These are phyloP conservation scores for Geococcyx californianus DNA, from an alignment of 2,113 vertebrate genomes.

Conservation along the genomic window DNA sequence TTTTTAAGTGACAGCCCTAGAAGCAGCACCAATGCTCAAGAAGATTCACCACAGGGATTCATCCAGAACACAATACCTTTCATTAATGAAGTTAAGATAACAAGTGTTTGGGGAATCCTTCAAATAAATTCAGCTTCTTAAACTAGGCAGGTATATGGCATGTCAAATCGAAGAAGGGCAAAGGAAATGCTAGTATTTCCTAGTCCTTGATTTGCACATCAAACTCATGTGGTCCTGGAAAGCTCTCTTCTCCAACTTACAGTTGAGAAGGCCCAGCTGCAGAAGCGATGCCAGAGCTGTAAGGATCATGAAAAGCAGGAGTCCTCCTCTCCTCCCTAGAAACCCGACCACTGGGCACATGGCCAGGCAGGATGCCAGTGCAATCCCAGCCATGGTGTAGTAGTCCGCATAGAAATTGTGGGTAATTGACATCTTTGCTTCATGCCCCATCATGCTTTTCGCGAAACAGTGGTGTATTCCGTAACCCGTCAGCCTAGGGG, in stretches of 20 bases:
- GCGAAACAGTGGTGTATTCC: constrained; percentile 98
- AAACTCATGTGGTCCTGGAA: accelerated
- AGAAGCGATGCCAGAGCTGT: constrained; percentile 93
- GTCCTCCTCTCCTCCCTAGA: constrained; percentile 91
- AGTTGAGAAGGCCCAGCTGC: constrained; percentile 93
- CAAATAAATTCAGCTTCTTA: background rate
- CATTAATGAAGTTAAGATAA: background rate
- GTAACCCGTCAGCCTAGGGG: constrained; percentile 86
- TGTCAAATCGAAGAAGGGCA: background rate
- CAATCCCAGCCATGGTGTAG: constrained; percentile 91
- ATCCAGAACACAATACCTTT: background rate
- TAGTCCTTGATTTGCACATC: background rate
- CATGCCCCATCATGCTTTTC: constrained; percentile 92
- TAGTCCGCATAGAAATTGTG: constrained; percentile 94
- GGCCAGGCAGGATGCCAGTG: constrained; percentile 89
- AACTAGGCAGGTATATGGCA: background rate
- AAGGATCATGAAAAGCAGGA: constrained; percentile 96
- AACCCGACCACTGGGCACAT: constrained; percentile 88
- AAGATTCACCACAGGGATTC: background rate
- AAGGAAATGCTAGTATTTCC: background rate
- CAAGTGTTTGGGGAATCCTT: background rate
- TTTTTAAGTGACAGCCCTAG: background rate
- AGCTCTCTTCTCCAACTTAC: constrained; percentile 76
- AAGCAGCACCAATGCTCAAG: background rate
- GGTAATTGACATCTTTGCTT: constrained; percentile 82